phyloP scores from a whole-genome alignment of 37 sponge, comb jelly and placozoan species.

The Mnemiopsis leidyi region DNA sequence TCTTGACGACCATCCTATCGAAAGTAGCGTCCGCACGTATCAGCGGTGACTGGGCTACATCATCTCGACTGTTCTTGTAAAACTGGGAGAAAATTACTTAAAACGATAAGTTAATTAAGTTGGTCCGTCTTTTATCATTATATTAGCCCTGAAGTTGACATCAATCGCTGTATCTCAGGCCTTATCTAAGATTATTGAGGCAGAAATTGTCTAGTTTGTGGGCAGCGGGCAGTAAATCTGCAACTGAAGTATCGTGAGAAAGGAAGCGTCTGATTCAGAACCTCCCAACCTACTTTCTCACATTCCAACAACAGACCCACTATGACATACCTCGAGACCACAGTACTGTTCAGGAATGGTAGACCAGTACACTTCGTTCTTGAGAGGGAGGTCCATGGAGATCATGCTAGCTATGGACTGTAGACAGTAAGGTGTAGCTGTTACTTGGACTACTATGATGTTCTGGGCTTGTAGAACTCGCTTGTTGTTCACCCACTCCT shows the following conservation, averaged over 20 bases:
- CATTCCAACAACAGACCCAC: neutral
- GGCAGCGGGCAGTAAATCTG: neutral
- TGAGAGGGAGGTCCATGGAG: conserved; percentile 30
- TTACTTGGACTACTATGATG: conserved; percentile 40
- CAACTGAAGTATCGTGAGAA: neutral
- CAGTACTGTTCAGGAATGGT: conserved; percentile 44
- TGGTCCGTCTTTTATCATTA: neutral
- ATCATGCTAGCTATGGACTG: conserved; percentile 65
- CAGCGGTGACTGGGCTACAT: conserved; percentile 56
- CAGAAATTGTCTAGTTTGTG: neutral
- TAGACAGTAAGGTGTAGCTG: conserved; percentile 61
- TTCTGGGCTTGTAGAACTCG: neutral
- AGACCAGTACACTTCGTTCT: conserved; percentile 62
- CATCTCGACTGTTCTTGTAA: conserved; percentile 58
- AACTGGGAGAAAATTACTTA: too few species aligned
- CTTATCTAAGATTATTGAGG: neutral
- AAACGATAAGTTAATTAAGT: neutral
- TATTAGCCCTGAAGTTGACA: neutral
- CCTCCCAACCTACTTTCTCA: too few species aligned
- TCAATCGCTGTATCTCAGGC: neutral
- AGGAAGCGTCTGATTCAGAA: neutral
- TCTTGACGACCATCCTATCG: conserved; percentile 65
- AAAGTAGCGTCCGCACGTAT: conserved; percentile 57
- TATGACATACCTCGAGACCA: neutral
- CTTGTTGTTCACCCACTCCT: conserved; percentile 63